Evolutionary conservation across 1,140 invertebrate species (phyloP).

Genomic region (Penaeus indicus): DNA sequence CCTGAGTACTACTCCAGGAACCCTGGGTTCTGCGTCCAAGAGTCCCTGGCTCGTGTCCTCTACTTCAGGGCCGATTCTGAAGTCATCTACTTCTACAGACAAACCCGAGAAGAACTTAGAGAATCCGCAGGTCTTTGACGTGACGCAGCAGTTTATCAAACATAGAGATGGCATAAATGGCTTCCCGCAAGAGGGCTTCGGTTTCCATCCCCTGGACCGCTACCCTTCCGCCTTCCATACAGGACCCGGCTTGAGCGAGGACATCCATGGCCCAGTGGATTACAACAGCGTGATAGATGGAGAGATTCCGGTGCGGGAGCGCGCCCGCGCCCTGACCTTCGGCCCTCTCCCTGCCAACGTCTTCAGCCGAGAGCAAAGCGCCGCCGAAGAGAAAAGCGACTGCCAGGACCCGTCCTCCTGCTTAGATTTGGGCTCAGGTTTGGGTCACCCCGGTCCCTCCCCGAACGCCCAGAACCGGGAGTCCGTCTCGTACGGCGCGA

Average conservation of each 20-base stretch:
- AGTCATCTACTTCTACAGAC: background rate
- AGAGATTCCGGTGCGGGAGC: conserved; percentile 59
- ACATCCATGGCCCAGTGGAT: conserved; percentile 12
- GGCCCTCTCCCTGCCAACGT: background rate
- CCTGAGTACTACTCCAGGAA: no score
- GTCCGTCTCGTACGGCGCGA: no score
- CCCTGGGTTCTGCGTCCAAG: no score
- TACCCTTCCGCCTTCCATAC: background rate
- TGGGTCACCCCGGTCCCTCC: no score
- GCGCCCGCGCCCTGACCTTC: conserved; percentile 55
- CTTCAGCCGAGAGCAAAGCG: background rate
- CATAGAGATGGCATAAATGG: conserved; percentile 1
- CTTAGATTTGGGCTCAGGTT: no score
- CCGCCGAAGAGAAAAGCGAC: background rate
- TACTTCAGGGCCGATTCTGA: no score
- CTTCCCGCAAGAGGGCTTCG: background rate
- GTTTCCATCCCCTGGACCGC: background rate
- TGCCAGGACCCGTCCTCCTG: background rate
- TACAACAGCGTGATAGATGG: conserved; percentile 65
- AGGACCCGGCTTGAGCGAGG: background rate
- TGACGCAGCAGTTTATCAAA: no score
- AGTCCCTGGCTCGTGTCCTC: no score
- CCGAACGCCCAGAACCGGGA: no score
- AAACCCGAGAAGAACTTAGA: background rate
- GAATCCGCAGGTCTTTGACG: background rate